Conservation (phyloP, 2,888 invertebrate species). For the Uloborus plumipes region DNA sequence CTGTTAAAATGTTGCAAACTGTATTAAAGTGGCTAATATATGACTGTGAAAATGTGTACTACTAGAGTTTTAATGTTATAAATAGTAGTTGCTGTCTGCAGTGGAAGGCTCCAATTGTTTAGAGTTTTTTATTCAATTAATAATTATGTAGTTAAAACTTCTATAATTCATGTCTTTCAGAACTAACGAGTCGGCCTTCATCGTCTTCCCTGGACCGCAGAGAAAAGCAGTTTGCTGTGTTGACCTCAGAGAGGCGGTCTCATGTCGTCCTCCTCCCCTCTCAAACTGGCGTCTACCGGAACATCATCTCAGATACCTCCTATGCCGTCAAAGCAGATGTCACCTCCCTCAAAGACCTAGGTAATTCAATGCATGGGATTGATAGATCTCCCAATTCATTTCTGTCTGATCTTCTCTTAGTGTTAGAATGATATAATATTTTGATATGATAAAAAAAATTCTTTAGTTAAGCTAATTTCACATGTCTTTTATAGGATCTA, state of each 20-base stretch:
- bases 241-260: constrained; percentile 95
- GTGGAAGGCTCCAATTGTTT: too few species aligned
- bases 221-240: constrained; percentile 92
- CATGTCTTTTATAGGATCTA: constrained; percentile 81
- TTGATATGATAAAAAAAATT: neutral
- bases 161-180: constrained; percentile 18
- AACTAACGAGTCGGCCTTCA: constrained; percentile 62
- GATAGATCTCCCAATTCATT: neutral
- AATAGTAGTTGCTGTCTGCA: too few species aligned
- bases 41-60: too few species aligned
- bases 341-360: constrained; percentile 81
- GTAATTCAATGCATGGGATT: constrained; percentile 73
- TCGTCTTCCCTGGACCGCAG: constrained; percentile 70
- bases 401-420: neutral
- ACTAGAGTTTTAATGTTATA: too few species aligned
- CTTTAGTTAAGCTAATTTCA: too few species aligned
- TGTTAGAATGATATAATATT: neutral
- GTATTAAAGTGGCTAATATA: too few species aligned
- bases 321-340: constrained; percentile 95
- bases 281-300: constrained; percentile 90
- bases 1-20: too few species aligned
- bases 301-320: constrained; percentile 88
- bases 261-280: constrained; percentile 94
- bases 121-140: too few species aligned
- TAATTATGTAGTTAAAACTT: too few species aligned